Evolutionary conservation across 2,888 invertebrate species (phyloP).

Genomic region (Drosophila recens): DNA sequence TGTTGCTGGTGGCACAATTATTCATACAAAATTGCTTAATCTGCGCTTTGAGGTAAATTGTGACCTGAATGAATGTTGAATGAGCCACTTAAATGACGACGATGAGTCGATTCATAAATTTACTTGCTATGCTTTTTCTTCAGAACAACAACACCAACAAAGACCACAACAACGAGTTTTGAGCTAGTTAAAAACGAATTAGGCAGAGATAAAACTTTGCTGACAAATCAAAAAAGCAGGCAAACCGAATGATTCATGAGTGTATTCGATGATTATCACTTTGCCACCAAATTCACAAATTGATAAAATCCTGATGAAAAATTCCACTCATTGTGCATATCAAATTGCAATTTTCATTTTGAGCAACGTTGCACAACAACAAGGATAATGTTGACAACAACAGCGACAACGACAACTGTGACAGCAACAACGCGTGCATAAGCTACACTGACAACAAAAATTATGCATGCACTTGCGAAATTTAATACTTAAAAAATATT

Average conservation of each 20-base stretch:
- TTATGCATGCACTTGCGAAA: too few relatives aligned
- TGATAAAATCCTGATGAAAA: conserved; percentile 32
- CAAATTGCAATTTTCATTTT: conserved; percentile 55
- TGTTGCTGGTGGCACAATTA: conserved; percentile 40
- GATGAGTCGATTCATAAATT: conserved; percentile 19
- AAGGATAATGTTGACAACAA: conserved; percentile 1
- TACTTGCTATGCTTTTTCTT: not conserved
- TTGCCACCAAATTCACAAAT: not conserved
- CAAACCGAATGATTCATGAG: conserved; percentile 4
- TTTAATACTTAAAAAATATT: too few relatives aligned
- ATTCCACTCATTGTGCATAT: conserved; percentile 47
- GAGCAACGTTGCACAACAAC: conserved; percentile 21
- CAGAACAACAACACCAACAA: not conserved
- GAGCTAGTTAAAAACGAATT: not conserved
- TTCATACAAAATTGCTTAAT: conserved; percentile 46
- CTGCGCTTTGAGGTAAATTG: conserved; percentile 34
- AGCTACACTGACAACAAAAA: not conserved
- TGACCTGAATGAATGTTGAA: conserved; percentile 46
- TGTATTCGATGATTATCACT: conserved; percentile 9
- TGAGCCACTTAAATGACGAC: conserved; percentile 38
- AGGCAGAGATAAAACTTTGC: not conserved
- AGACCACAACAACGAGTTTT: not conserved
- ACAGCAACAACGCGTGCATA: not conserved
- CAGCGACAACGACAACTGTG: conserved; percentile 22
- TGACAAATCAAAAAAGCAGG: conserved; percentile 1